These are phyloP conservation scores for Datnioides undecimradiatus DNA, from an alignment of 2,113 vertebrate species.

Conservation along the genomic window DNA sequence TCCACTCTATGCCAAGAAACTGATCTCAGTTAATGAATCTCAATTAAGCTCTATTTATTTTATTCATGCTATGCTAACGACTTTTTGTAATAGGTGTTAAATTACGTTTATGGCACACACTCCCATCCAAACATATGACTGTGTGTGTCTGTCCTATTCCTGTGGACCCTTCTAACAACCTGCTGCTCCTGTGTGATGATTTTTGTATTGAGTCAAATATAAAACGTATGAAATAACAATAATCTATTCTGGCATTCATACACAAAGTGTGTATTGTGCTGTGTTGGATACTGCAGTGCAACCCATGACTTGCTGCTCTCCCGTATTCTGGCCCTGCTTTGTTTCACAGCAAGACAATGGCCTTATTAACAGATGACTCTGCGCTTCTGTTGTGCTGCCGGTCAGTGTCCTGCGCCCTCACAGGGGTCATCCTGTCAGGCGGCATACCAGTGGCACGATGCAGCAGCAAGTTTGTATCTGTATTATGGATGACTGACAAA, in stretches of 20 bases:
- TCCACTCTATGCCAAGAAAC: background rate
- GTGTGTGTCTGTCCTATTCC: background rate
- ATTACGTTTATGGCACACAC: background rate
- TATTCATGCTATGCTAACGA: too few species aligned
- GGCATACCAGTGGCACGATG: constrained; percentile 43
- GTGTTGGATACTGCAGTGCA: constrained; percentile 7
- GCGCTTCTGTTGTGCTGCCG: constrained; percentile 75
- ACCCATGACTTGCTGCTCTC: constrained; percentile 39
- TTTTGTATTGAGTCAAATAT: constrained; percentile 19
- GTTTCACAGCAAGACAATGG: constrained; percentile 70
- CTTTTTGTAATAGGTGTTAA: background rate
- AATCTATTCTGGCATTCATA: constrained; percentile 31
- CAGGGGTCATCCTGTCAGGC: constrained; percentile 47
- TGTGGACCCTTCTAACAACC: background rate
- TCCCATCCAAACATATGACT: background rate
- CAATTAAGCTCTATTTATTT: background rate
- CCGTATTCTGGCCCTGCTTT: constrained; percentile 61
- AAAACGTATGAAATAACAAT: constrained; percentile 5
- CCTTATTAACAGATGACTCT: constrained; percentile 73
- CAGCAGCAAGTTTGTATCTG: constrained; percentile 22
- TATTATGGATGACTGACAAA: constrained; percentile 2
- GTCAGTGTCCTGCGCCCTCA: constrained; percentile 41
- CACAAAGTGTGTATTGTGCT: constrained; percentile 57
- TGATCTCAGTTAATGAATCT: background rate
- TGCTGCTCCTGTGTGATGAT: background rate